Percentiles rank a stretch among this genome's conserved stretches.
Conservation (phyloP, 2,888 invertebrate genomes). For the Lithophane leautieri region DNA sequence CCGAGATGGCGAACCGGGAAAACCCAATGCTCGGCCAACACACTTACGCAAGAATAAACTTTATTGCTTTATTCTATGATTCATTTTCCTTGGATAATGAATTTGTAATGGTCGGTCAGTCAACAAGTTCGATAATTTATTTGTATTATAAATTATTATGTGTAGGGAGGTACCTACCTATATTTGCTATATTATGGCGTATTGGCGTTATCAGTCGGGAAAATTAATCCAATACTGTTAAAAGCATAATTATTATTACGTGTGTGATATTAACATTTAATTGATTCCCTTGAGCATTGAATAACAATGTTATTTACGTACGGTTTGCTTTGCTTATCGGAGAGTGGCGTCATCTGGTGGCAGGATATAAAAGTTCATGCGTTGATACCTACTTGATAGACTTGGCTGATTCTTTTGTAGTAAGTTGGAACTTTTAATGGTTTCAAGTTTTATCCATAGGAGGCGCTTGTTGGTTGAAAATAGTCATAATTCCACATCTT, state of each 20-base stretch:
- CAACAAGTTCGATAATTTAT: slow-evolving; percentile 36
- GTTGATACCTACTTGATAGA: too few species aligned
- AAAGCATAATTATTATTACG: slow-evolving; percentile 8
- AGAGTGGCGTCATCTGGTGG: slow-evolving; percentile 40
- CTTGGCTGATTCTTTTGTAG: neutral
- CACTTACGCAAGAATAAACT: slow-evolving; percentile 41
- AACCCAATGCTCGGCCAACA: slow-evolving; percentile 41
- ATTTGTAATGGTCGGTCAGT: slow-evolving; percentile 13
- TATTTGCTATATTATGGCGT: slow-evolving; percentile 4
- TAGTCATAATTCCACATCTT: neutral
- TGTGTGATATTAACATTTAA: neutral
- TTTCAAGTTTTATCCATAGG: slow-evolving; percentile 26
- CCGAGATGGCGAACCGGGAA: slow-evolving; percentile 43
- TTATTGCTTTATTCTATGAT: neutral
- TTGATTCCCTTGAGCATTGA: slow-evolving; percentile 3
- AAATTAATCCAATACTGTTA: slow-evolving; percentile 23
- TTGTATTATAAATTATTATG: slow-evolving; percentile 18
- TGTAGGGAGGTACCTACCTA: neutral
- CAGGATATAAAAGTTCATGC: slow-evolving; percentile 2
- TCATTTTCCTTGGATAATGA: slow-evolving; percentile 29
- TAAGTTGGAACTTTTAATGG: neutral
- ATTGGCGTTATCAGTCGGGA: slow-evolving; percentile 24
- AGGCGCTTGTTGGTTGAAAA: slow-evolving; percentile 4
- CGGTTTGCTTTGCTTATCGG: neutral
- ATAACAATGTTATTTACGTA: neutral